Evolutionary conservation across 2,797 vertebrate genomes (phyloP).

Genomic region (Acrossocheilus fasciatus): DNA sequence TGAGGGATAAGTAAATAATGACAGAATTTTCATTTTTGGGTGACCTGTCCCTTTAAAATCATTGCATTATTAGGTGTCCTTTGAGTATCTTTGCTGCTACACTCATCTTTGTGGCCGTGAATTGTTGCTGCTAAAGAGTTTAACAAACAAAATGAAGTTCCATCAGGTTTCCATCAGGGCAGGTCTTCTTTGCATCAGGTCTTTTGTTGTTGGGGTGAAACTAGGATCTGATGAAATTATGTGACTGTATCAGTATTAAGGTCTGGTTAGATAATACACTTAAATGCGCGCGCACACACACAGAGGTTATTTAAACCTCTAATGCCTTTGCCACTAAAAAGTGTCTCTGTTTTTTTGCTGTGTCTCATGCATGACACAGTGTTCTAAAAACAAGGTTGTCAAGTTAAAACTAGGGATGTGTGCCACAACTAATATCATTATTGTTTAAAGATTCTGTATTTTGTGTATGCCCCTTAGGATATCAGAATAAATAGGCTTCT

Average conservation of each 20-base stretch:
- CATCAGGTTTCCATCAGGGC: not conserved
- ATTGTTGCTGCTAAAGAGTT: not conserved
- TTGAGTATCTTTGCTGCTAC: not conserved
- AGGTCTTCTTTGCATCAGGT: not conserved
- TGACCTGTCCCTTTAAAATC: not conserved
- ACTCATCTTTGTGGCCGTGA: not conserved
- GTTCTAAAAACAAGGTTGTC: not conserved
- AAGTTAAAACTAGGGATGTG: constrained; percentile 1
- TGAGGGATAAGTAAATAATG: not conserved
- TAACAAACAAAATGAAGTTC: not conserved
- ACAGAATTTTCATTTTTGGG: not conserved
- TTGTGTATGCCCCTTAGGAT: not conserved
- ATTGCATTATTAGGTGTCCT: not conserved
- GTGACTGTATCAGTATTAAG: constrained; percentile 43
- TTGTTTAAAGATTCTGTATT: not conserved
- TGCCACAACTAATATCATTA: not conserved
- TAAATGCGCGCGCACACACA: constrained; percentile 5
- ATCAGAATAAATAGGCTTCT: constrained; percentile 7
- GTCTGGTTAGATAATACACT: constrained; percentile 57
- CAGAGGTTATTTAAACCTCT: constrained; percentile 59
- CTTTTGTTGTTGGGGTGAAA: constrained; percentile 24
- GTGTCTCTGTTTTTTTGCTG: constrained; percentile 40
- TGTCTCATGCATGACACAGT: not conserved
- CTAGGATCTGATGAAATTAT: constrained; percentile 34
- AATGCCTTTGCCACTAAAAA: constrained; percentile 52